Evolutionary conservation across 2,113 vertebrate genomes (phyloP).

Genomic region (Hypomesus transpacificus): DNA sequence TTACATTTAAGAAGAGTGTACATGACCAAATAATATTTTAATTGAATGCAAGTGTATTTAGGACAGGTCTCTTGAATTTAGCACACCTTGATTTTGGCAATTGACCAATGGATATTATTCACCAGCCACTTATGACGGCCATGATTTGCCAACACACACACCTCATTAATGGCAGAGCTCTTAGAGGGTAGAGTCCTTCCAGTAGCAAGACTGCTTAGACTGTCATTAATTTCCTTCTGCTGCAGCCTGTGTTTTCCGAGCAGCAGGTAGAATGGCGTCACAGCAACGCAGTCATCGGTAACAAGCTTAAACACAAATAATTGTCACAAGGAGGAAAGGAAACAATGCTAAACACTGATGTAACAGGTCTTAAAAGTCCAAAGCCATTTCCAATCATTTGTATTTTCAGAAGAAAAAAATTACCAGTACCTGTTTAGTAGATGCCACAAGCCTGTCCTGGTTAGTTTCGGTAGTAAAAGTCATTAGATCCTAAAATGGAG

Average conservation of each 20-base stretch:
- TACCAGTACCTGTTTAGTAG: slow-evolving; percentile 82
- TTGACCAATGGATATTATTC: background rate
- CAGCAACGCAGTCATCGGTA: slow-evolving; percentile 81
- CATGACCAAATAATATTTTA: too few relatives aligned
- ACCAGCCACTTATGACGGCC: background rate
- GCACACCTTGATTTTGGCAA: background rate
- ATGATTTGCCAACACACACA: slow-evolving; percentile 44
- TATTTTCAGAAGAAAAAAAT: background rate
- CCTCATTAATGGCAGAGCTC: slow-evolving; percentile 82
- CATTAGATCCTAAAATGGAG: slow-evolving; percentile 80
- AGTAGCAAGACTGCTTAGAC: slow-evolving; percentile 25
- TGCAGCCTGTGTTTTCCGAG: slow-evolving; percentile 79
- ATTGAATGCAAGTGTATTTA: too few relatives aligned
- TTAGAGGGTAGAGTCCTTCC: slow-evolving; percentile 59
- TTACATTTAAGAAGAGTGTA: too few relatives aligned
- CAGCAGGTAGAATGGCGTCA: slow-evolving; percentile 87
- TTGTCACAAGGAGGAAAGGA: background rate
- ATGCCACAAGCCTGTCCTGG: slow-evolving; percentile 80
- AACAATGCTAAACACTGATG: background rate
- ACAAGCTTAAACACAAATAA: slow-evolving; percentile 69
- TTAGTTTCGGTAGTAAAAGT: slow-evolving; percentile 81
- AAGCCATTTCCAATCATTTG: background rate
- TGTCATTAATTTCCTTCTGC: slow-evolving; percentile 51
- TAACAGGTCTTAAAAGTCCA: background rate
- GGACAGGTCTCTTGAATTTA: too few relatives aligned